Evolutionary conservation across 2,888 invertebrate genomes (phyloP), one percentile per base, ranked within the genome.

Genomic region (Tetramorium bicarinatum): DNA sequence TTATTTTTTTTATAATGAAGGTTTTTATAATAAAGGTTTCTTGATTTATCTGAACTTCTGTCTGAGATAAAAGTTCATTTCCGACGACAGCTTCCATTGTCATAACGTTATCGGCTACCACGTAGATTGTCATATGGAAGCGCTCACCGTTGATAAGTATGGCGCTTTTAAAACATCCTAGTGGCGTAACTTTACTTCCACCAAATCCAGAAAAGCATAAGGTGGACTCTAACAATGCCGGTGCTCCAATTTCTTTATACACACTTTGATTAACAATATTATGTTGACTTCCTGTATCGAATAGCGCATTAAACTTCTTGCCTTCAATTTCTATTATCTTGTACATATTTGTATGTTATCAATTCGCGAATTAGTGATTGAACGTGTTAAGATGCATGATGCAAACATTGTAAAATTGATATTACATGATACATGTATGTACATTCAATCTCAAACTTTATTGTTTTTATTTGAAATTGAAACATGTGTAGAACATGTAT

Each of bases 101-200:
- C 77, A 47, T 83, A 0, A 47, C 71, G 0, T 69, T 11, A 38
- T 69, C 34, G 1, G 64, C 18, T 8, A 83, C 38, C 3, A 82
- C 49, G 4, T 82, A 61, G 18, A 76, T 13, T 8, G 3, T 49
- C 7, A 47, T 25, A 15, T 52, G 62, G 9, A 71, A 83, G 47
- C 11, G 6, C 3, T 64, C 44, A 4, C n/a, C 34, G 1, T 83
- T 71, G 13, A 76, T 62, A 11, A 7, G 3, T 0, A 77, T 69
- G 0, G 3, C 34, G 0, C 41, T 38, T 0, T 64, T 11, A 21
- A 83, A 54, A 25, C 18, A 71, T 18, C 64, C 38, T 4, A 64
- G 21, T 1, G 56, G 47, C 11, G 25, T 29, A 3, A 79, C n/a
- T 15, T 79, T 62, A 13, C 25, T 44, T 9, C 34, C 41, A 18